Evolutionary conservation across 2,113 vertebrate genomes (phyloP).

Genomic region (Ammodytes marinus): DNA sequence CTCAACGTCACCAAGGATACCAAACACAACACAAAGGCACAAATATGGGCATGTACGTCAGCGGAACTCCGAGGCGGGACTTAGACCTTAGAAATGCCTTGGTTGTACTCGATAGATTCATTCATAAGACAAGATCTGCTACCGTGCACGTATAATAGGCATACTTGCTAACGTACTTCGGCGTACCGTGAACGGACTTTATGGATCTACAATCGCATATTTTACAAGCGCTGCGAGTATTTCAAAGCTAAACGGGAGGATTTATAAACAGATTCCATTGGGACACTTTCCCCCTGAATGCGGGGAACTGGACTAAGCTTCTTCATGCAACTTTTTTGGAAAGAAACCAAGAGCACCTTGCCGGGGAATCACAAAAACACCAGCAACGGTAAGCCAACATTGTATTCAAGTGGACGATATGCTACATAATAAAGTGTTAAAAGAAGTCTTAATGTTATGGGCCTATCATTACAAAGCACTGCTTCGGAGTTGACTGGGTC

Average conservation of each 20-base stretch:
- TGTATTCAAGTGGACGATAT: not conserved
- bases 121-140: constrained; percentile 89
- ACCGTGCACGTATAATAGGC: constrained; percentile 55
- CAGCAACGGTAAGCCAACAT: constrained; percentile 69
- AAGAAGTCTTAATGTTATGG: too few species aligned
- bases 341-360: constrained; percentile 81
- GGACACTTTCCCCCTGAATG: constrained; percentile 51
- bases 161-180: constrained; percentile 50
- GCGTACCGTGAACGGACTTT: constrained; percentile 65
- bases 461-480: not conserved
- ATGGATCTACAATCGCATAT: constrained; percentile 79
- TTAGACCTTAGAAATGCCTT: constrained; percentile 66
- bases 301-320: constrained; percentile 82
- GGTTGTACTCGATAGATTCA: constrained; percentile 85
- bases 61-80: constrained; percentile 93
- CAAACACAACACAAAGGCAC: constrained; percentile 92
- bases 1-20: constrained; percentile 98
- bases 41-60: constrained; percentile 98
- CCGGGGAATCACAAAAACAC: constrained; percentile 70
- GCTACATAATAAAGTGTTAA: not conserved
- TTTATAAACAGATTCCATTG: constrained; percentile 40
- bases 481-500: not conserved
- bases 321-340: constrained; percentile 89
- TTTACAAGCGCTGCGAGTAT: constrained; percentile 52
- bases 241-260: constrained; percentile 49